Percentiles rank a stretch among this genome's conserved stretches.
Conservation (phyloP, 2,888 invertebrate species). For the Busseola fusca region DNA sequence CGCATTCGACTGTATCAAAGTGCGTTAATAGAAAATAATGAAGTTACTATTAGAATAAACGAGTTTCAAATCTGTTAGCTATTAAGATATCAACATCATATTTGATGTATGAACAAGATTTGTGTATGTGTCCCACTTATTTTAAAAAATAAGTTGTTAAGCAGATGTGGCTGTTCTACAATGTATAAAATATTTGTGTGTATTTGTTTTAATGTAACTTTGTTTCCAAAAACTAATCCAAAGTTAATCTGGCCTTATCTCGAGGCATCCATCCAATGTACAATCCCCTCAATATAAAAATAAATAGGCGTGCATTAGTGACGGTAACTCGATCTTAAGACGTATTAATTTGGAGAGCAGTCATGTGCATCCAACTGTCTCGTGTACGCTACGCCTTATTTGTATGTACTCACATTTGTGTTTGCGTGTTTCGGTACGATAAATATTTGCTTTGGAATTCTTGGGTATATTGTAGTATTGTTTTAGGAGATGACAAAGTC, state of each 20-base stretch:
- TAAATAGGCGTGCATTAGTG: constrained; percentile 70
- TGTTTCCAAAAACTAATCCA: neutral
- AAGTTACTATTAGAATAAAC: neutral
- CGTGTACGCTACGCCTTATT: constrained; percentile 44
- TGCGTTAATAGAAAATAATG: too few species aligned
- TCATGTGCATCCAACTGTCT: constrained; percentile 58
- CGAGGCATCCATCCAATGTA: constrained; percentile 36
- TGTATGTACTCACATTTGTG: constrained; percentile 19
- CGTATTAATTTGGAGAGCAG: constrained; percentile 68
- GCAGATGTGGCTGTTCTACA: neutral
- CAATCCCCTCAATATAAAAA: constrained; percentile 58
- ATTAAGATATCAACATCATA: too few species aligned
- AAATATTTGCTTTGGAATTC: constrained; percentile 41
- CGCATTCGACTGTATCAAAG: neutral
- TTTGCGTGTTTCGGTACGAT: constrained; percentile 26
- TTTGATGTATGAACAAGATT: too few species aligned
- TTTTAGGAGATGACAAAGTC: neutral
- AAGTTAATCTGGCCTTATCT: neutral
- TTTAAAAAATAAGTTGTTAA: neutral
- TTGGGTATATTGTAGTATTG: neutral
- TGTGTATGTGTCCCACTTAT: neutral
- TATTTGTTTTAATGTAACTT: neutral
- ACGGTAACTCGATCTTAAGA: constrained; percentile 70
- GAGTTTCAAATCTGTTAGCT: neutral
- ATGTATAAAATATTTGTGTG: neutral